Evolutionary conservation across 2,888 invertebrate genomes (phyloP).

Genomic region (Candidula unifasciata): DNA sequence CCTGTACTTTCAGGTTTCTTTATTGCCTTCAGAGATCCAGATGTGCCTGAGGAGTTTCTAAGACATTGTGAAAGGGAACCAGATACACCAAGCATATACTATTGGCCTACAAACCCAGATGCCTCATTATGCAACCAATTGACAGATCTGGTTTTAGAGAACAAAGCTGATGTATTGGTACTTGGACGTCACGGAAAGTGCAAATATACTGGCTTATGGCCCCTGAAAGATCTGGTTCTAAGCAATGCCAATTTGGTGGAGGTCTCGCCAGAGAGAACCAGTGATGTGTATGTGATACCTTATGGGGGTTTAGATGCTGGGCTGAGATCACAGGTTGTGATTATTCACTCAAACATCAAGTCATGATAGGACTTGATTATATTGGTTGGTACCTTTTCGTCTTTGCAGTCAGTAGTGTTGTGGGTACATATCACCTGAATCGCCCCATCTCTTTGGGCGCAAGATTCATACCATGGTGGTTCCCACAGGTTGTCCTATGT

Average conservation of each 20-base stretch:
- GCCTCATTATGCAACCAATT: not conserved
- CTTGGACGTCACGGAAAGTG: constrained; percentile 70
- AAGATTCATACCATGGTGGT: too few relatives aligned
- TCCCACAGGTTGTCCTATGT: too few relatives aligned
- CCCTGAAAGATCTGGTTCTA: constrained; percentile 61
- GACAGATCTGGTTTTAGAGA: not conserved
- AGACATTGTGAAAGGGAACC: constrained; percentile 50
- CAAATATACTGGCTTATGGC: constrained; percentile 64
- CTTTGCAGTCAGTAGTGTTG: too few relatives aligned
- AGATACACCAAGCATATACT: constrained; percentile 57
- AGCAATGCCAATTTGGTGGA: constrained; percentile 67
- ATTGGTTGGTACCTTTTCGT: too few relatives aligned
- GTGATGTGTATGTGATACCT: constrained; percentile 61
- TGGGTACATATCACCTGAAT: too few relatives aligned
- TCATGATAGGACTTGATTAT: too few relatives aligned
- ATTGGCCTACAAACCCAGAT: constrained; percentile 52
- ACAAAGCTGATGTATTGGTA: constrained; percentile 52
- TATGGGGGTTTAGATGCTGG: constrained; percentile 62
- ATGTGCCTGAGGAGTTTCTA: constrained; percentile 9
- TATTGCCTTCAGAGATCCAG: constrained; percentile 31
- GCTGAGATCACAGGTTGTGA: constrained; percentile 62
- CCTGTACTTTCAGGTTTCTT: constrained; percentile 24
- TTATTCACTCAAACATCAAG: not conserved
- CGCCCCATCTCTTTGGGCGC: too few relatives aligned
- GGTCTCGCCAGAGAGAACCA: constrained; percentile 59